phyloP scores from a whole-genome alignment of 64 coral and sea anemone genomes.

The Porites lutea region DNA sequence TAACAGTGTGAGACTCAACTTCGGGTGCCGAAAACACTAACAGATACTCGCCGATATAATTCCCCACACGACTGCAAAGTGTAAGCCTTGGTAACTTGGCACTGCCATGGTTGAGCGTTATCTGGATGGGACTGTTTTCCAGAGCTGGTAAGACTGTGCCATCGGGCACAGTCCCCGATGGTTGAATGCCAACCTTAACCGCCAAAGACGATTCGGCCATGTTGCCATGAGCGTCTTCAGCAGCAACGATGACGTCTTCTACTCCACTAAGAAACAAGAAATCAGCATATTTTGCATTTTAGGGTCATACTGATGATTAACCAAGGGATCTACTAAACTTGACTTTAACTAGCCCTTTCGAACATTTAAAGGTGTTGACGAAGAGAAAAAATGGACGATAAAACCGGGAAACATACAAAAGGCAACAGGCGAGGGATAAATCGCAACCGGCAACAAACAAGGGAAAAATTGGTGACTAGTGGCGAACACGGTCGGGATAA shows the following conservation, averaged over 20 bases:
- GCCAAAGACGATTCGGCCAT: constrained; percentile 43
- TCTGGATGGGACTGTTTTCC: constrained; percentile 57
- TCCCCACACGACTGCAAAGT: constrained; percentile 63
- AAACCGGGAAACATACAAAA: not conserved
- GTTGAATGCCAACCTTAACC: constrained; percentile 49
- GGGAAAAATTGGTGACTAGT: no score
- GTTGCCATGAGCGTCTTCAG: constrained; percentile 58
- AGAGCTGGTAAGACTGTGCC: constrained; percentile 57
- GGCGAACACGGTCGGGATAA: no score
- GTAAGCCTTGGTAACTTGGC: constrained; percentile 70
- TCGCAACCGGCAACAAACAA: no score
- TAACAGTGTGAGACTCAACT: constrained; percentile 45
- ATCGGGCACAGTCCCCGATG: constrained; percentile 29
- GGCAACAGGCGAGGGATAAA: not conserved
- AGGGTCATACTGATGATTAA: no score
- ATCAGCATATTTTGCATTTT: no score
- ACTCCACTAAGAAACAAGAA: constrained; percentile 3
- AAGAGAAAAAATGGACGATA: not conserved
- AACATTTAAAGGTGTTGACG: no score
- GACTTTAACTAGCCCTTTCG: no score
- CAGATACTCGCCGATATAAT: constrained; percentile 83
- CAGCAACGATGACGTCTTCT: constrained; percentile 53
- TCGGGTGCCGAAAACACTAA: constrained; percentile 76
- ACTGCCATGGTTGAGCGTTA: constrained; percentile 44
- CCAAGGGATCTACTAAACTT: no score